These are phyloP conservation scores for Amphimallon solstitiale DNA, from an alignment of 2,888 invertebrate genomes.

Conservation along the genomic window DNA sequence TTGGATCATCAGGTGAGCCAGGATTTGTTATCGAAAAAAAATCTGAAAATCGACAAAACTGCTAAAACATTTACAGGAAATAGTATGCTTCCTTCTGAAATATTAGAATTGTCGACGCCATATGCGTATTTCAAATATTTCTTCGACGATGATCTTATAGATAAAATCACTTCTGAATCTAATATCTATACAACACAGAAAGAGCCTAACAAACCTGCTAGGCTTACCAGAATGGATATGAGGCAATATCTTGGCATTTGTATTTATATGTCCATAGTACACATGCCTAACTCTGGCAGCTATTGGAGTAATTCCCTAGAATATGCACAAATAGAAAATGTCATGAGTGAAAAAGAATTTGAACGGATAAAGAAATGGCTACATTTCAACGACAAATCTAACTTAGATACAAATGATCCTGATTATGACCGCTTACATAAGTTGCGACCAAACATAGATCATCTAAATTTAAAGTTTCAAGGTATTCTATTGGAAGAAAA, in stretches of 20 bases:
- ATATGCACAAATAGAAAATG: not conserved
- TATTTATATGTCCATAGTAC: not conserved
- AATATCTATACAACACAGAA: not conserved
- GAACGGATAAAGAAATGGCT: too few species aligned
- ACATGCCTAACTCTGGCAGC: not conserved
- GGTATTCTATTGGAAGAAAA: not conserved
- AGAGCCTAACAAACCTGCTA: not conserved
- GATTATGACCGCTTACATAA: not conserved
- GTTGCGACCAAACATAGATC: not conserved
- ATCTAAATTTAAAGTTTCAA: not conserved
- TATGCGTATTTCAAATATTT: too few species aligned
- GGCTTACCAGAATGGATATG: too few species aligned
- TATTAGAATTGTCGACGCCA: too few species aligned
- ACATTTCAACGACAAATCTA: too few species aligned
- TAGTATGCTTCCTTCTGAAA: too few species aligned
- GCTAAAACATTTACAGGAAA: too few species aligned
- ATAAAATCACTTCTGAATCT: not conserved
- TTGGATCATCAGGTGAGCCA: too few species aligned
- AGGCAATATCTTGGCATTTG: not conserved
- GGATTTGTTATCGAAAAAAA: too few species aligned
- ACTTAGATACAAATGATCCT: not conserved
- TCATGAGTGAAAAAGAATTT: not conserved
- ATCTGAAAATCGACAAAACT: too few species aligned
- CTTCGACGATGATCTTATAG: not conserved
- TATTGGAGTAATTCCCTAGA: not conserved